These are phyloP conservation scores for Lithosia quadra DNA, from an alignment of 2,888 invertebrate species.

Conservation along the genomic window DNA sequence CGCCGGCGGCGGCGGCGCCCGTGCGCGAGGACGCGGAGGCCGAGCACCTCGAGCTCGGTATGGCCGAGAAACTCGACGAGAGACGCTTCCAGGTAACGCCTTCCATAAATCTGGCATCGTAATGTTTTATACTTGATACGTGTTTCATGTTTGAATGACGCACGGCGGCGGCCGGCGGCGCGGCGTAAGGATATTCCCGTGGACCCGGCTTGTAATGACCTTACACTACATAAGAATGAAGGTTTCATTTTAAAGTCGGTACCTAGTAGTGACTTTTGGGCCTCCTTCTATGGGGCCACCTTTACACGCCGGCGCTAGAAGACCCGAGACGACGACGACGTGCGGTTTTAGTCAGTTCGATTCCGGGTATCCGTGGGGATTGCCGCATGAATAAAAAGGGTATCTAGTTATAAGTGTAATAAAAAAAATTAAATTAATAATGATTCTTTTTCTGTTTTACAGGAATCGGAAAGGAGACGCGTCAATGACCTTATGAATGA, in stretches of 20 bases:
- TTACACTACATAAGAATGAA: background rate
- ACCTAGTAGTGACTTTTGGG: too few relatives aligned
- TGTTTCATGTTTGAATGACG: background rate
- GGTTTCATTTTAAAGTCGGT: background rate
- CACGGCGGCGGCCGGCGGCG: too few relatives aligned
- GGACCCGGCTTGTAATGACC: background rate
- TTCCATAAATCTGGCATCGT: background rate
- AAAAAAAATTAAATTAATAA: too few relatives aligned
- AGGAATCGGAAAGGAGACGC: slow-evolving; percentile 77
- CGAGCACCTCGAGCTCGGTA: slow-evolving; percentile 76
- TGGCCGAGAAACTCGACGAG: slow-evolving; percentile 78
- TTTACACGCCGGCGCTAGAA: too few relatives aligned
- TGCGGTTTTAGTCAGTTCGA: too few relatives aligned
- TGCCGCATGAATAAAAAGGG: too few relatives aligned
- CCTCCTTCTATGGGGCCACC: too few relatives aligned
- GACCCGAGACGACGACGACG: too few relatives aligned
- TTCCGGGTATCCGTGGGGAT: too few relatives aligned
- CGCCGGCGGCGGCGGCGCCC: slow-evolving; percentile 45
- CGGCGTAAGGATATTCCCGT: background rate
- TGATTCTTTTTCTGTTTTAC: too few relatives aligned
- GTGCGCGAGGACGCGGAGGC: slow-evolving; percentile 66
- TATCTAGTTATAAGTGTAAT: too few relatives aligned
- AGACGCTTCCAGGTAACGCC: slow-evolving; percentile 70
- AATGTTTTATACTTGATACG: background rate
- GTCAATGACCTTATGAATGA: slow-evolving; percentile 70